A percentile compares a stretch with the other conserved stretches of the same genome.
phyloP scores from a whole-genome alignment of 2,113 vertebrate genomes.

The Lota lota region DNA sequence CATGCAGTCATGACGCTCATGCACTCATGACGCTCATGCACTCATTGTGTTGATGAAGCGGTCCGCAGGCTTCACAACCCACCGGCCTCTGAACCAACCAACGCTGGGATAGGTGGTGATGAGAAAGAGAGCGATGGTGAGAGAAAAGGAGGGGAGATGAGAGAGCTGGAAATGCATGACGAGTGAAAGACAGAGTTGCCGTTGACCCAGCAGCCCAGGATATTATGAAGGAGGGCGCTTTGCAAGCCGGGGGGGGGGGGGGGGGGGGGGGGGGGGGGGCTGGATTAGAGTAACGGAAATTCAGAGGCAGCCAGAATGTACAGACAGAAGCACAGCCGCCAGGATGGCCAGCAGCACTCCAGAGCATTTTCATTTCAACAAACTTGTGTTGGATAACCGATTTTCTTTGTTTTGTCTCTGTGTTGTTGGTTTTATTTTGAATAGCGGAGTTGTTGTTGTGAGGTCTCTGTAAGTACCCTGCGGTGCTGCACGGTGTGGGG shows the following conservation, averaged over 20 bases:
- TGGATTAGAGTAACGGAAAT: background rate
- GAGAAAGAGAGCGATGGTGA: background rate
- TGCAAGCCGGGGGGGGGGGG: background rate
- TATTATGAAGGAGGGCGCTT: background rate
- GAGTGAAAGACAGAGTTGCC: background rate
- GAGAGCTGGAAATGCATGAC: background rate
- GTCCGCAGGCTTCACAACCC: no score
- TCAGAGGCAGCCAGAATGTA: background rate
- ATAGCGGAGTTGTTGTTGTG: conserved; percentile 75
- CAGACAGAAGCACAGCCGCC: background rate
- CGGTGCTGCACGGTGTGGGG: conserved; percentile 56
- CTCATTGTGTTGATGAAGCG: no score
- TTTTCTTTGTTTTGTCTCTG: no score
- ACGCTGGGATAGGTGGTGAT: no score
- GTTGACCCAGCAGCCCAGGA: background rate
- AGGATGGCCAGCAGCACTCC: no score
- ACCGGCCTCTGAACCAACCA: no score
- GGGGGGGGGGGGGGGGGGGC: no score
- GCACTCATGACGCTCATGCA: no score
- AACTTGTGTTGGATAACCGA: no score
- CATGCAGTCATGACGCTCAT: no score
- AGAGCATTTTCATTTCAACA: no score
- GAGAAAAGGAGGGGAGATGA: background rate
- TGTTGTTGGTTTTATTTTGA: conserved; percentile 30
- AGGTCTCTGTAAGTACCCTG: conserved; percentile 78